Evolutionary conservation across 2,888 invertebrate species (phyloP), one percentile per base, ranked within the genome.

Genomic region (Patella depressa): DNA sequence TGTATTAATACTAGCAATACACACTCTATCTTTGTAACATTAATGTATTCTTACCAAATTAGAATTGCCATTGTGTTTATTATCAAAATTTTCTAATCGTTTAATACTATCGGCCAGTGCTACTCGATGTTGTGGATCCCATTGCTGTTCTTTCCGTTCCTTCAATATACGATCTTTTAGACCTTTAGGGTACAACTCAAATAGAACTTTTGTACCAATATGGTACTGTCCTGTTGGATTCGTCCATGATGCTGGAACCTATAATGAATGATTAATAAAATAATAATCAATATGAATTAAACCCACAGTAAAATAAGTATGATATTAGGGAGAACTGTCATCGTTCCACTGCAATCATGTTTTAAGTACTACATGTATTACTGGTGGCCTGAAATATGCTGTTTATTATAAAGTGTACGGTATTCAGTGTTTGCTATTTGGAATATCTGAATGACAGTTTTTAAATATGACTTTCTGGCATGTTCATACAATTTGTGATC

Each of bases 151-250:
- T 88, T 96, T 96, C 7, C 95, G 94, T 83, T 96, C 95, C 81
- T 94, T 95, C 81, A 78, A 80, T 2, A 98, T 94, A 77, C 97
- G 94, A 82, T 98, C 97, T 84, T 94, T 94, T 69, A 98, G 93
- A 89, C 95, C 94, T 72, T 95, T 94, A 0, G 98, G 97, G 91
- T 97, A 98, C 65, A 99, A 93, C 87, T 96, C 96, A 91, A 94
- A 96, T 2, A 96, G 94, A 89, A 95, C 94, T 90, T 98, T 96
- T 0, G 97, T 92, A 5, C 99, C 99, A 78, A 98, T 93, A 82
- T 96, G 95, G 93, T 95, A 98, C 81, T 95, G 94, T 53, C 96
- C 96, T 72, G 94, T 93, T 0, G 97, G 96, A 91, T 98, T 98
- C 76, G 93, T 93, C 97, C 97, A 98, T 78, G 92, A 89, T 59